Conservation (phyloP, 2,113 vertebrate species). For the Zosterops pallidus region DNA sequence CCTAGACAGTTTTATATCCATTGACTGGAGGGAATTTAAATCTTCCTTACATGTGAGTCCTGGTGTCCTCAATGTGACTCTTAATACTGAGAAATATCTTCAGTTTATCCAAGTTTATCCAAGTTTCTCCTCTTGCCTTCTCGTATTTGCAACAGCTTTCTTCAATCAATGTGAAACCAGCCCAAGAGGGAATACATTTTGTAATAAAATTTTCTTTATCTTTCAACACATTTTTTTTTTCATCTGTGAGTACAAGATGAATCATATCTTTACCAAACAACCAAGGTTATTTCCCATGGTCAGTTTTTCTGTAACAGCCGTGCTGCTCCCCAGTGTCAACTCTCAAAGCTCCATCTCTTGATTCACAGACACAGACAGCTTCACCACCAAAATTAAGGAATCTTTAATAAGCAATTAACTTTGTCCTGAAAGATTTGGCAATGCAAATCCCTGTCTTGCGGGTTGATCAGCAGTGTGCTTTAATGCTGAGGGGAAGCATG, state of each 20-base stretch:
- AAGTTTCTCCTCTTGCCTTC: background rate
- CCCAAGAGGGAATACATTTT: background rate
- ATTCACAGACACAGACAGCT: background rate
- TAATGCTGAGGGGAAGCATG: background rate
- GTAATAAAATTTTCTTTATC: background rate
- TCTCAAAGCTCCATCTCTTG: background rate
- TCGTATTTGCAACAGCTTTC: no score
- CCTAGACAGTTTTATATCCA: background rate
- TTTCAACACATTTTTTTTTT: background rate
- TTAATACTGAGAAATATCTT: background rate
- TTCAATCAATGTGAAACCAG: no score
- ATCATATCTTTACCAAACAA: background rate
- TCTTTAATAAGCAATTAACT: background rate
- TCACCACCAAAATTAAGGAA: background rate
- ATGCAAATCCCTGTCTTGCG: background rate
- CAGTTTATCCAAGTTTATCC: background rate
- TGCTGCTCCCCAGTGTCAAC: background rate
- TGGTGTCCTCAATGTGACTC: background rate
- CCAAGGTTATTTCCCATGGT: background rate
- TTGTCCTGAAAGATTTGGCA: background rate
- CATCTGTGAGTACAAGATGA: background rate
- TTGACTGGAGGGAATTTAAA: slow-evolving; percentile 5
- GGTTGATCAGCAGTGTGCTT: background rate
- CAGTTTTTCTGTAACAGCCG: background rate
- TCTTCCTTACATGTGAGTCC: background rate